Conservation (phyloP, 1,140 invertebrate genomes). For the Lordiphosa clarofinis region DNA sequence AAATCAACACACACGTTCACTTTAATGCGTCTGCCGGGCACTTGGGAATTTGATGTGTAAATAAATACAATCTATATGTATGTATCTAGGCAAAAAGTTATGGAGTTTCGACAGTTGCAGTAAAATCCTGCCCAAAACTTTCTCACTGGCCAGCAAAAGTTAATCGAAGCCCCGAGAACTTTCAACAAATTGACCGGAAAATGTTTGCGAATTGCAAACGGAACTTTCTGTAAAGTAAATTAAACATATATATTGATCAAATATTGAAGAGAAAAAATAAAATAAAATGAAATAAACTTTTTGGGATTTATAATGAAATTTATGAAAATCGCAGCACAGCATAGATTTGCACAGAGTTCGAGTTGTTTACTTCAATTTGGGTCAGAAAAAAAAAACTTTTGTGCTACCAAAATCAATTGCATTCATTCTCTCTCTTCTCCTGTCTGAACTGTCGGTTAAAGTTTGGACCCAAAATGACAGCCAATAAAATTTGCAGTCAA, state of each 20-base stretch:
- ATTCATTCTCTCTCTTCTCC: too few species aligned
- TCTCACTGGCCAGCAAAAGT: slow-evolving; percentile 49
- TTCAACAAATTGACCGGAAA: slow-evolving; percentile 72
- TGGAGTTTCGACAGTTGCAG: background rate
- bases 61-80: background rate
- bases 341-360: slow-evolving; percentile 19
- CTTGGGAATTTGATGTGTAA: slow-evolving; percentile 10
- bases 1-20: background rate
- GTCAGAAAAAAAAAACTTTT: slow-evolving; percentile 67
- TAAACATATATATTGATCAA: slow-evolving; percentile 58
- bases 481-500: slow-evolving; percentile 67
- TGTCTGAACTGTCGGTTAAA: slow-evolving; percentile 41
- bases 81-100: slow-evolving; percentile 24
- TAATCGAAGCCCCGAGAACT: slow-evolving; percentile 67
- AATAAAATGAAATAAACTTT: slow-evolving; percentile 23
- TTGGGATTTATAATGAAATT: slow-evolving; percentile 60
- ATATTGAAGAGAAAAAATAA: too few species aligned
- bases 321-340: slow-evolving; percentile 68
- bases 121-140: background rate
- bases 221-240: slow-evolving; percentile 55
- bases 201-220: slow-evolving; percentile 73
- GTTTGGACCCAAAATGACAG: slow-evolving; percentile 42
- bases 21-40: background rate
- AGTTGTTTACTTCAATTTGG: slow-evolving; percentile 71
- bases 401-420: slow-evolving; percentile 60